Conservation (phyloP, 2,888 invertebrate species). For the Cantharis rufa region DNA sequence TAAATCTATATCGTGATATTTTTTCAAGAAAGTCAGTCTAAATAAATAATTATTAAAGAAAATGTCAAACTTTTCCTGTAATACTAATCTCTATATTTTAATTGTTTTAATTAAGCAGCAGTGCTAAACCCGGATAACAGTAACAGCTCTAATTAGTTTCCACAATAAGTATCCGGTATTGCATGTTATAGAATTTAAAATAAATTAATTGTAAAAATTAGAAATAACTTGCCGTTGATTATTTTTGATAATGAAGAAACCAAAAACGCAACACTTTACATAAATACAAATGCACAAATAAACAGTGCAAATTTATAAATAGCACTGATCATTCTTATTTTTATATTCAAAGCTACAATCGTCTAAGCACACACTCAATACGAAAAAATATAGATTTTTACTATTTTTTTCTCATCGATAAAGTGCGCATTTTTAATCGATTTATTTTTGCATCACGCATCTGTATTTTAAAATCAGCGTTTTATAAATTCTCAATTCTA, state of each 20-base stretch:
- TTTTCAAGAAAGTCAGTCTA: no score
- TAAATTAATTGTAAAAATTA: background rate
- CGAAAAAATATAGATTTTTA: slow-evolving; percentile 26
- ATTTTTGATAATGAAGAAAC: background rate
- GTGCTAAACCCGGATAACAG: background rate
- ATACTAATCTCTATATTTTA: no score
- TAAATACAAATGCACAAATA: slow-evolving; percentile 5
- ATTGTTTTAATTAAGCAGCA: no score
- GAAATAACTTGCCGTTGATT: background rate
- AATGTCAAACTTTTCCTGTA: no score
- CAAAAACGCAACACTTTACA: slow-evolving; percentile 1
- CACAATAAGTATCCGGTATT: no score
- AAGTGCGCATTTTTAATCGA: slow-evolving; percentile 21
- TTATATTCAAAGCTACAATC: slow-evolving; percentile 19
- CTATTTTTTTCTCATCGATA: slow-evolving; percentile 18
- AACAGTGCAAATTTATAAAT: slow-evolving; percentile 1
- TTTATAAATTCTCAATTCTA: slow-evolving; percentile 23
- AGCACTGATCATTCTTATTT: slow-evolving; percentile 8
- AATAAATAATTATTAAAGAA: no score
- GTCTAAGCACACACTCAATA: slow-evolving; percentile 27
- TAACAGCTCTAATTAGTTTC: background rate
- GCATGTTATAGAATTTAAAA: no score
- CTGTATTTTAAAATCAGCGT: slow-evolving; percentile 18
- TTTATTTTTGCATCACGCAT: slow-evolving; percentile 19
- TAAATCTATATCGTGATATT: no score